phyloP scores from a whole-genome alignment of 1,140 invertebrate species.

The Pogonomyrmex californicus region DNA sequence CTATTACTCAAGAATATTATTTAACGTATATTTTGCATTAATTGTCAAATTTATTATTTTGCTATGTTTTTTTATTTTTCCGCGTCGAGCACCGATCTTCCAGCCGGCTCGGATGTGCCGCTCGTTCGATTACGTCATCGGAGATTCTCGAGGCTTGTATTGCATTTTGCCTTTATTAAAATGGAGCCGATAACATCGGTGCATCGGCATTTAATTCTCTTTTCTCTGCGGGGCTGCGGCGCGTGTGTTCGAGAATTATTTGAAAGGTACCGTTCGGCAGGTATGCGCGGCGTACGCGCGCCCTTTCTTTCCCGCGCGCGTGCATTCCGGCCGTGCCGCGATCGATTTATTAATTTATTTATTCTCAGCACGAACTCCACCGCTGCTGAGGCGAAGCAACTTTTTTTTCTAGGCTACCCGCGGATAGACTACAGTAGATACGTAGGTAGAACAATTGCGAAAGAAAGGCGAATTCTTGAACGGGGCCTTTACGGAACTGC shows the following conservation, averaged over 20 bases:
- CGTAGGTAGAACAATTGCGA: slow-evolving; percentile 34
- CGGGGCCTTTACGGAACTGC: slow-evolving; percentile 22
- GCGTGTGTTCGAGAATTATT: slow-evolving; percentile 55
- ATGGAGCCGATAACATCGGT: slow-evolving; percentile 45
- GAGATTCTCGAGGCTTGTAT: slow-evolving; percentile 7
- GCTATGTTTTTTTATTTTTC: not conserved
- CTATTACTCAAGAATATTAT: not conserved
- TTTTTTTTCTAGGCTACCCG: slow-evolving; percentile 63
- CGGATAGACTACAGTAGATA: not conserved
- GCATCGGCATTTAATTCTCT: slow-evolving; percentile 48
- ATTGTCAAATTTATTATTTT: not conserved
- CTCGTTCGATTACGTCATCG: slow-evolving; percentile 10
- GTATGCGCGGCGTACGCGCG: slow-evolving; percentile 20
- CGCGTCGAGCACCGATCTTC: not conserved
- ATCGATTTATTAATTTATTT: slow-evolving; percentile 79
- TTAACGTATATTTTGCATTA: not conserved
- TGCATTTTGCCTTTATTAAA: slow-evolving; percentile 45
- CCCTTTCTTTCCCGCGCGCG: slow-evolving; percentile 48
- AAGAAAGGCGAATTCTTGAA: slow-evolving; percentile 55
- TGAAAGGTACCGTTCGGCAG: slow-evolving; percentile 48
- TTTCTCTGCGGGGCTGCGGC: slow-evolving; percentile 22
- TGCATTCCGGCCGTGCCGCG: slow-evolving; percentile 64
- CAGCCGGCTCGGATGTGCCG: not conserved
- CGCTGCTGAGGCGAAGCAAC: slow-evolving; percentile 60
- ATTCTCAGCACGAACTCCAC: slow-evolving; percentile 57